A percentile compares a stretch with the other conserved stretches of the same genome.
Conservation (phyloP, 1,140 invertebrate species). For the Drosophila oshimai region DNA sequence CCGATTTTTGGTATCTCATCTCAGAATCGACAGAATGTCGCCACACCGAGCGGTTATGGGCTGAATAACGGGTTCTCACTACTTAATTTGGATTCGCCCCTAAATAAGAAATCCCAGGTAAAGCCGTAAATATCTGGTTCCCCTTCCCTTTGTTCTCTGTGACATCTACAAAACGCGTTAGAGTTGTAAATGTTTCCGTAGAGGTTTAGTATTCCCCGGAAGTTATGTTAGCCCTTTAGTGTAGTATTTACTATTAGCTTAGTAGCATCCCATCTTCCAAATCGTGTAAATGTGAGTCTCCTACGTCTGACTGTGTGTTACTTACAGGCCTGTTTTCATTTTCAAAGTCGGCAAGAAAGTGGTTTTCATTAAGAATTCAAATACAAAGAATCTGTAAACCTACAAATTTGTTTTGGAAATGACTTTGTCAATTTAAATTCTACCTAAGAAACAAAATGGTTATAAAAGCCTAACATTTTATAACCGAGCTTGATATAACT, state of each 20-base stretch:
- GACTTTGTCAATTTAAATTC: too few relatives aligned
- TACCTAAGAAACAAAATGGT: too few relatives aligned
- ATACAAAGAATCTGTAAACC: too few relatives aligned
- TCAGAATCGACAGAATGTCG: conserved; percentile 85
- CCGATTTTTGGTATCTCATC: conserved; percentile 15
- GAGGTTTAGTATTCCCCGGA: not conserved
- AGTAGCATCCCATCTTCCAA: not conserved
- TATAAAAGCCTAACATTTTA: too few relatives aligned
- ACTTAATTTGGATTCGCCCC: conserved; percentile 84
- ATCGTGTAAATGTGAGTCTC: not conserved
- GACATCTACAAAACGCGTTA: not conserved
- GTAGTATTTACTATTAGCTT: conserved; percentile 8
- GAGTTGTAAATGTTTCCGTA: conserved; percentile 7
- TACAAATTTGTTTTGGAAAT: too few relatives aligned
- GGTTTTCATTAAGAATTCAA: not conserved
- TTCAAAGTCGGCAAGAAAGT: not conserved
- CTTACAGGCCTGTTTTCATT: not conserved
- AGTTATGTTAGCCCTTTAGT: not conserved
- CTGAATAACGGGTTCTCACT: conserved; percentile 84
- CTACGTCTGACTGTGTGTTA: not conserved
- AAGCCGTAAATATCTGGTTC: conserved; percentile 30
- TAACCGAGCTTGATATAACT: too few relatives aligned
- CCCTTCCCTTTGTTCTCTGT: not conserved
- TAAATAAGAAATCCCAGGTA: conserved; percentile 83
- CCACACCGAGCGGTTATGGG: conserved; percentile 82